Evolutionary conservation across 2,888 invertebrate genomes (phyloP).

Genomic region (Willowsia nigromaculata): DNA sequence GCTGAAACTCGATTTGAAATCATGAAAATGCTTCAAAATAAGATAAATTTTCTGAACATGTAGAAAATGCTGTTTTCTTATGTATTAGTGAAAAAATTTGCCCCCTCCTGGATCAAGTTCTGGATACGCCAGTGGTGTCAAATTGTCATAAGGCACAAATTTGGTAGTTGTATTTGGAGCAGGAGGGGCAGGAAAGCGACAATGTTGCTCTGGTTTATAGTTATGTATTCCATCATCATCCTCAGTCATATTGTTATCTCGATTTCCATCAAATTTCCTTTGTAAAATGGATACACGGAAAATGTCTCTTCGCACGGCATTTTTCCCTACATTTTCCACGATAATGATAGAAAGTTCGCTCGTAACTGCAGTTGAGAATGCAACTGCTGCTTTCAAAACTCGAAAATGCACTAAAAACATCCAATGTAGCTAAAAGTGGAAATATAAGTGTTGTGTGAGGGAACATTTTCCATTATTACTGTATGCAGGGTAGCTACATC

Average conservation of each 20-base stretch:
- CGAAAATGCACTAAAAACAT: not conserved
- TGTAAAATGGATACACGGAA: slow-evolving; percentile 59
- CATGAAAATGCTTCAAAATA: too few relatives aligned
- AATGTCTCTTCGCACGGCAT: slow-evolving; percentile 64
- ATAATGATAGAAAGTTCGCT: slow-evolving; percentile 48
- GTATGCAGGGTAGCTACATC: not conserved
- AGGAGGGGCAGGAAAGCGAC: not conserved
- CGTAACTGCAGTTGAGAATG: slow-evolving; percentile 13
- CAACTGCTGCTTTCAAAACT: slow-evolving; percentile 6
- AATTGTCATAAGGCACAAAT: not conserved
- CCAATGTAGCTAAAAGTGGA: not conserved
- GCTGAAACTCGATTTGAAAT: too few relatives aligned
- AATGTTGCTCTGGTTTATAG: not conserved
- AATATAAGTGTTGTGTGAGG: slow-evolving; percentile 48
- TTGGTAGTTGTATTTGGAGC: not conserved
- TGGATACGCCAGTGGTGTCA: too few relatives aligned
- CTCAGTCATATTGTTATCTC: slow-evolving; percentile 43
- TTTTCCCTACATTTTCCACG: slow-evolving; percentile 31
- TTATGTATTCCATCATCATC: slow-evolving; percentile 37
- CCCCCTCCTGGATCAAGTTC: too few relatives aligned
- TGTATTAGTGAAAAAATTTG: too few relatives aligned
- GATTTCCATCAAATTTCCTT: slow-evolving; percentile 69
- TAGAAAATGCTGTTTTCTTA: too few relatives aligned
- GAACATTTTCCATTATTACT: slow-evolving; percentile 40
- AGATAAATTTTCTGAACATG: too few relatives aligned